Base-by-base conservation (phyloP, 2,888 invertebrate genomes). In the Caenorhabditis afra region DNA sequence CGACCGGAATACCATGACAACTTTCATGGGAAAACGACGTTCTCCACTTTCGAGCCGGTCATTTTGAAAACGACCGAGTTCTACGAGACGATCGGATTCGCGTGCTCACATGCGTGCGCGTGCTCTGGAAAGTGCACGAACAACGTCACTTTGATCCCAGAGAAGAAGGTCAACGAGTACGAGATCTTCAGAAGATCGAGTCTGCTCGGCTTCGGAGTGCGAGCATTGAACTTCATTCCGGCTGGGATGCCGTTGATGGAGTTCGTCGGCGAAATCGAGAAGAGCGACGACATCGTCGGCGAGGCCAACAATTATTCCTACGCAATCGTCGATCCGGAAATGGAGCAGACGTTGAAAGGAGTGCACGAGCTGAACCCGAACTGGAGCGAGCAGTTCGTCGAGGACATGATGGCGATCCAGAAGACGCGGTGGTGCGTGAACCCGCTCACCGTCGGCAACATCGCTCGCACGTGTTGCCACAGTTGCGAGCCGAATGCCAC, bases 401-500 rank as follows among this genome's bases (percentile, higher is more conserved):
- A n/a, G 10, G 23, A 23, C 11, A 18, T 53, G 44, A 55, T 11
- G n/a, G 14, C 44, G 10, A 16, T 18, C 5, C 35, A 45, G 5
- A 12, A 18, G 3, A 53, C 16, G 8, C 7, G 3, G 12, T 66
- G 66, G 66, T 57, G 11, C 47, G 8, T 70, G 8, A 70, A 70
- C 22, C 68, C 68, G 8, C 44, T 45, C 12, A 2, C 10, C 12
- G 39, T 35, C 22, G 68, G 68, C 1, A 70, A 70, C 37, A 0
- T 61, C 4, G 58, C 53, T 4, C 68, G 68, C 3, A 45, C 37
- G 0, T 59, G 35, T 45, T 44, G 45, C 12, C 68, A 70, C 37
- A 70, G 68, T 20, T 70, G 68, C 22, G 61, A 50, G 5, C 61
- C 59, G 8, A 70, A 70, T 16, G 29, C 61, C 5, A 20, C 23